Evolutionary conservation across 2,888 invertebrate species (phyloP).

Genomic region (Cerceris ruficornis): DNA sequence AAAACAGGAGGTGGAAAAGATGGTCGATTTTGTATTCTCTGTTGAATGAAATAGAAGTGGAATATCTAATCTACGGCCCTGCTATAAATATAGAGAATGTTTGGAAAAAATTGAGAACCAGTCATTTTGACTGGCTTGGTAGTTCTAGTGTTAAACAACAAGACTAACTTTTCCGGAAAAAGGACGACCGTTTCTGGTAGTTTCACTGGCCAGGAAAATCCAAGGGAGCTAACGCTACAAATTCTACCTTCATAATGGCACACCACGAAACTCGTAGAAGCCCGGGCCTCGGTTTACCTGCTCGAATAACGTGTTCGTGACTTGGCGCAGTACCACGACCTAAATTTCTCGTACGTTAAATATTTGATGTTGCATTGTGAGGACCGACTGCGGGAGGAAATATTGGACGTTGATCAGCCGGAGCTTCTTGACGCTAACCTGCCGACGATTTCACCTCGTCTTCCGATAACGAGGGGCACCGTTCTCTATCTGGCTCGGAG

Average conservation of each 20-base stretch:
- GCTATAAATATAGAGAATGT: no score
- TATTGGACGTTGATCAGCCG: conserved; percentile 23
- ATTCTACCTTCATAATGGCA: background rate
- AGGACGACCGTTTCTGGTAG: no score
- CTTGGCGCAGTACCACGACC: conserved; percentile 59
- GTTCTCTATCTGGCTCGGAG: background rate
- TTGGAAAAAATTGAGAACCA: no score
- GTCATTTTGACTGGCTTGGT: no score
- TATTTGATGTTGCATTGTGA: conserved; percentile 46
- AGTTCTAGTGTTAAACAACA: no score
- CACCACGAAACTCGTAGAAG: conserved; percentile 6
- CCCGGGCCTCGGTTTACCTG: conserved; percentile 38
- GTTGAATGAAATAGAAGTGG: no score
- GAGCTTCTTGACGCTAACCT: conserved; percentile 17
- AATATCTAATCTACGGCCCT: no score
- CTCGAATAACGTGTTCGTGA: conserved; percentile 33
- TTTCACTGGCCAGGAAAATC: background rate
- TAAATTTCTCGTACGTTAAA: conserved; percentile 56
- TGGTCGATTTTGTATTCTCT: no score
- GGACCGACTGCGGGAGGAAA: conserved; percentile 32
- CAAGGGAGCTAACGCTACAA: conserved; percentile 1
- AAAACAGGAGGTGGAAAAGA: no score
- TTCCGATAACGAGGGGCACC: conserved; percentile 27
- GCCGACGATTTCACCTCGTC: conserved; percentile 27
- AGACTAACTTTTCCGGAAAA: no score